Base-by-base conservation (phyloP, 2,113 vertebrate genomes). In the Boulengeromyrus knoepffleri region DNA sequence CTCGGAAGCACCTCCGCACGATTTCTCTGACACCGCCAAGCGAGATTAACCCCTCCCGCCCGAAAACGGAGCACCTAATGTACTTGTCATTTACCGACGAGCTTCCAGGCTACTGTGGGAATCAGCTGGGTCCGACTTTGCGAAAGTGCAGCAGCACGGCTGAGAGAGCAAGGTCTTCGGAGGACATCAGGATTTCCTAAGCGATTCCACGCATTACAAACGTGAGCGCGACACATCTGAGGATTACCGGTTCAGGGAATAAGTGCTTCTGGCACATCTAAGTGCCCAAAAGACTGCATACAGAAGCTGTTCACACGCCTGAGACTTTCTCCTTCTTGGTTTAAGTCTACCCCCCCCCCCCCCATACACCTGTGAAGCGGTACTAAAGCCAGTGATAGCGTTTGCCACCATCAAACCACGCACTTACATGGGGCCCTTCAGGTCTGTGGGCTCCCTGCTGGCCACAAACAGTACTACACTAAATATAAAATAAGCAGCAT, bases 311-410 rank as follows among this genome's bases (percentile, higher is more conserved):
- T 85, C 62, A 90, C 88, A 91, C 12, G 87, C 90, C 91, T 83
- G 52, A 42, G 90, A 42, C 56, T 74, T 15, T 88, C 74, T 90
- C 88, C 90, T 91, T 92, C 91, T 92, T 93, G 91, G 93, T 92
- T 91, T 90, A 89, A 91, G 89, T n/a, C 24, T 24, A 9, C 58
- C 24, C 24, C 56, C n/a, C 56, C 24, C 21, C 24, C 24, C 50
- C 50, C 50, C 15, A 52, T 62, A 66, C 2, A 27, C 58, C 58
- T 66, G 58, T n/a, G 58, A 66, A 88, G 24, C 15, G 6, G 42
- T 45, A 8, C 53, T 88, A 88, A 83, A 42, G 70, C 66, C 7
- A n/a, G 24, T 62, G 56, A 62, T n/a, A n/a, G 8, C 0, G 2
- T n/a, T 62, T n/a, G 8, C 7, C 7, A n/a, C 24, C 56, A 3